A percentile compares a stretch with the other conserved stretches of the same genome.
These are phyloP conservation scores for Ceratotherium simum DNA, from an alignment of 2,113 vertebrate species.

Conservation along the genomic window DNA sequence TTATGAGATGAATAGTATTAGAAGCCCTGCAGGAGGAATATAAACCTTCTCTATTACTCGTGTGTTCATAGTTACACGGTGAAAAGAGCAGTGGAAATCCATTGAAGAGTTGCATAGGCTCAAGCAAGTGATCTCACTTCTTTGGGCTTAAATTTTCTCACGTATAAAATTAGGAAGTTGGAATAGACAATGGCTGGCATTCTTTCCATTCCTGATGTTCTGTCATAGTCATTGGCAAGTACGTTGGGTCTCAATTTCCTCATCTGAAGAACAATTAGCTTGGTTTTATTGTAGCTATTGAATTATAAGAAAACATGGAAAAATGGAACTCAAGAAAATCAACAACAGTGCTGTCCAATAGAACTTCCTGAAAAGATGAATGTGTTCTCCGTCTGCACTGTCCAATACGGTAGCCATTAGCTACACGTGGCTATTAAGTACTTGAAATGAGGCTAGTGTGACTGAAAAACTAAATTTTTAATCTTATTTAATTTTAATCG, in stretches of 20 bases:
- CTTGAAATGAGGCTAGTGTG: neutral
- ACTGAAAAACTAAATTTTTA: slow-evolving; percentile 17
- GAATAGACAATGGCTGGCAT: neutral
- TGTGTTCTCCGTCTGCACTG: neutral
- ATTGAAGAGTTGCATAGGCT: neutral
- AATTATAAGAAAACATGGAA: neutral
- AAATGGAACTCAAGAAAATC: neutral
- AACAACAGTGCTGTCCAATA: neutral
- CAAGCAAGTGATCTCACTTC: neutral
- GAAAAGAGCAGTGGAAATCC: neutral
- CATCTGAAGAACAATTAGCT: neutral
- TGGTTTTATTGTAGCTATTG: neutral
- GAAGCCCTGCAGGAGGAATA: neutral
- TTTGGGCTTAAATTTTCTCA: neutral
- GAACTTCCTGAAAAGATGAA: neutral
- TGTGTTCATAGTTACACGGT: neutral
- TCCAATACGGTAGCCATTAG: neutral
- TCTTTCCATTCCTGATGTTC: neutral
- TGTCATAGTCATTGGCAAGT: neutral
- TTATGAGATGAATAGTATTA: neutral
- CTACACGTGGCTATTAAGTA: neutral
- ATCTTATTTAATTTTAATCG: neutral
- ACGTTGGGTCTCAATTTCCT: neutral
- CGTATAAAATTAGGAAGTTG: neutral
- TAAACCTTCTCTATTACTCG: neutral